Evolutionary conservation across 2,888 invertebrate genomes (phyloP).

Genomic region (Autographa gamma): DNA sequence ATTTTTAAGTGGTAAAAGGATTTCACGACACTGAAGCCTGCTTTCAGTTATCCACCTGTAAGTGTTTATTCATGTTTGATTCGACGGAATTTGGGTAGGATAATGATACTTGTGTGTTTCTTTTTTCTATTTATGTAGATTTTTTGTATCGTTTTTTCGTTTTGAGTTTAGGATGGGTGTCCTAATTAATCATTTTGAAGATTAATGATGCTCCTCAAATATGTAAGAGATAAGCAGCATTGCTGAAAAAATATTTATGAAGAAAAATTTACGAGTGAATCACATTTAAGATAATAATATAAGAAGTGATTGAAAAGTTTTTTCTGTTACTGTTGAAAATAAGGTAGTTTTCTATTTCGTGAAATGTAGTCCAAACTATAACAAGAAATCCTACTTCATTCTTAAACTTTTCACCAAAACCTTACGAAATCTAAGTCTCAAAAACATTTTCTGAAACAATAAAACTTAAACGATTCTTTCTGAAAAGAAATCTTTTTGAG

Average conservation of each 20-base stretch:
- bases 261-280: no score
- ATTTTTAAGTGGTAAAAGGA: slow-evolving; percentile 58
- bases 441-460: slow-evolving; percentile 24
- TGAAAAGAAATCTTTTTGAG: slow-evolving; percentile 27
- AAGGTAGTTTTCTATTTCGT: no score
- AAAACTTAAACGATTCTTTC: slow-evolving; percentile 7
- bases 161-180: background rate
- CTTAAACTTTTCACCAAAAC: background rate
- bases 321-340: no score
- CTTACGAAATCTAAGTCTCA: background rate
- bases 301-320: no score
- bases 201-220: no score
- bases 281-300: no score
- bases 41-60: slow-evolving; percentile 35
- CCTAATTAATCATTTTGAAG: background rate
- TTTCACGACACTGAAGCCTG: slow-evolving; percentile 35
- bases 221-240: no score
- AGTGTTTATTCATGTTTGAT: slow-evolving; percentile 46
- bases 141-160: background rate
- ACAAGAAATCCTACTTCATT: background rate
- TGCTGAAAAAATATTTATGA: no score
- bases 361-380: background rate
- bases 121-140: background rate
- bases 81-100: slow-evolving; percentile 6
- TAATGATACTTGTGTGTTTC: background rate